Percentiles rank a stretch among this genome's conserved stretches.
Evolutionary conservation across 2,888 invertebrate species (phyloP).

Genomic region (Maniola hyperantus): DNA sequence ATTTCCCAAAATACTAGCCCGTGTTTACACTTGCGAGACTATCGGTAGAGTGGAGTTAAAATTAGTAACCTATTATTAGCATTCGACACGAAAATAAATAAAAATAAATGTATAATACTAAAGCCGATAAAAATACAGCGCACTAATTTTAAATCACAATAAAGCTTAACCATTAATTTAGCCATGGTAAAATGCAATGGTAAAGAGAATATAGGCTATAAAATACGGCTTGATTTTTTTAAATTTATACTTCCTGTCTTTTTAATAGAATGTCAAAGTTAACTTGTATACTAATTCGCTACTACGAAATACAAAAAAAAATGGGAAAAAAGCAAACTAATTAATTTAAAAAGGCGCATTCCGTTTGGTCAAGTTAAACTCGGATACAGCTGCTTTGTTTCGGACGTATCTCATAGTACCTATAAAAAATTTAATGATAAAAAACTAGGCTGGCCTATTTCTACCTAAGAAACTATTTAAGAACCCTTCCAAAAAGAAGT

Average conservation of each 20-base stretch:
- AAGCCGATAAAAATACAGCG: neutral
- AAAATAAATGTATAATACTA: too few species aligned
- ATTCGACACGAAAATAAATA: constrained; percentile 69
- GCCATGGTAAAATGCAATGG: too few species aligned
- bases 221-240: too few species aligned
- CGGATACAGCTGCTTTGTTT: neutral
- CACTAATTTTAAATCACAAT: neutral
- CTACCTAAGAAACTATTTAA: neutral
- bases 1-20: constrained; percentile 41
- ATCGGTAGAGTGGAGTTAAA: constrained; percentile 69
- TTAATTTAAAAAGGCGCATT: too few species aligned
- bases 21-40: constrained; percentile 48
- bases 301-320: too few species aligned
- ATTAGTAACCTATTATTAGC: constrained; percentile 75
- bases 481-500: constrained; percentile 17
- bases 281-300: too few species aligned
- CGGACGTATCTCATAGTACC: neutral
- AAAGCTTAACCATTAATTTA: too few species aligned
- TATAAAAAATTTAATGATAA: neutral
- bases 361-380: too few species aligned
- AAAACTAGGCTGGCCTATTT: neutral
- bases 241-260: too few species aligned
- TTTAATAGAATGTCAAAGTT: too few species aligned
- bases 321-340: too few species aligned
- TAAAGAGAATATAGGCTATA: too few species aligned